Percentiles rank a stretch among this genome's conserved stretches.
Evolutionary conservation across 2,113 vertebrate species (phyloP).

Genomic region (Mormoops blainvillei): DNA sequence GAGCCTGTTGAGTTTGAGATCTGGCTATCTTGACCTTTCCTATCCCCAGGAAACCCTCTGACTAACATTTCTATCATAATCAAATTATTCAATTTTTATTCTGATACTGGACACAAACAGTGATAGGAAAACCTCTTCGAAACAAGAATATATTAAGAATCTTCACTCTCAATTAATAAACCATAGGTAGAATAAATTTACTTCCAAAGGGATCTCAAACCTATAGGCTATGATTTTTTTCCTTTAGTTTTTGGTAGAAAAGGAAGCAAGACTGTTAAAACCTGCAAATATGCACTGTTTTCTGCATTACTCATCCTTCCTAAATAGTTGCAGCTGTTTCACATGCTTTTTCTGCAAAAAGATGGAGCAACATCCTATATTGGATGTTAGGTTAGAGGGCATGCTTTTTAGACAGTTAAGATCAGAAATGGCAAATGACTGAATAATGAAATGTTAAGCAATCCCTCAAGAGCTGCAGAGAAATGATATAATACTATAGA

Average conservation of each 20-base stretch:
- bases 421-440: constrained; percentile 17
- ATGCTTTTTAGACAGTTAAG: neutral
- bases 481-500: neutral
- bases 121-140: neutral
- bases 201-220: constrained; percentile 40
- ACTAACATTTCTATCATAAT: neutral
- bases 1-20: neutral
- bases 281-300: constrained; percentile 39
- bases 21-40: neutral
- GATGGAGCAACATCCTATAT: neutral
- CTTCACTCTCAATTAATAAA: neutral
- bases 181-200: constrained; percentile 5
- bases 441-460: constrained; percentile 6
- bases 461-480: neutral
- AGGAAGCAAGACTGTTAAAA: constrained; percentile 46
- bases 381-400: neutral
- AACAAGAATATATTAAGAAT: neutral
- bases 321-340: constrained; percentile 49
- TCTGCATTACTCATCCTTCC: constrained; percentile 47
- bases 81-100: neutral
- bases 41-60: neutral
- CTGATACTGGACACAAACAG: neutral
- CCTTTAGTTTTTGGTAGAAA: neutral
- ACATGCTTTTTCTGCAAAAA: neutral
- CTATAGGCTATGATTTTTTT: neutral